Evolutionary conservation across 2,797 vertebrate species (phyloP).

Genomic region (Argya squamiceps): DNA sequence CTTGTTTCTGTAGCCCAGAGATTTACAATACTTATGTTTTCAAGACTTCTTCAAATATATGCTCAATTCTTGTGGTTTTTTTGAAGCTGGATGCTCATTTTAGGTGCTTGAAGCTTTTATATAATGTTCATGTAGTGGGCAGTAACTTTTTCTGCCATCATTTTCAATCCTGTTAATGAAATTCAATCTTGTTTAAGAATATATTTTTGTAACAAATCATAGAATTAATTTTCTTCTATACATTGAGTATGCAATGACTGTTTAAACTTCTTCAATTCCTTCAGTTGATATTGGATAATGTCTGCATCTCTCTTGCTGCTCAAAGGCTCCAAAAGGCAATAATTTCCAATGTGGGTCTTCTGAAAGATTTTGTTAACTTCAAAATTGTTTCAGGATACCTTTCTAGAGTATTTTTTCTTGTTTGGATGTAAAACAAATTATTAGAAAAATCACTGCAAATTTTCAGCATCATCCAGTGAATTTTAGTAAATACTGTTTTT

Average conservation of each 20-base stretch:
- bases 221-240: neutral
- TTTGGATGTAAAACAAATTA: neutral
- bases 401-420: neutral
- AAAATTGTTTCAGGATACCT: neutral
- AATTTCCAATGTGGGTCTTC: neutral
- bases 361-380: neutral
- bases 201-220: neutral
- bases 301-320: neutral
- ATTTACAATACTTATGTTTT: neutral
- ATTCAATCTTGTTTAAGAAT: neutral
- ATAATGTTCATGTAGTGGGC: neutral
- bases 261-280: neutral
- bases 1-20: neutral
- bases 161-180: neutral
- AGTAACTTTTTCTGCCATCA: neutral
- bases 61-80: neutral
- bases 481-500: slow-evolving; percentile 35
- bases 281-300: neutral
- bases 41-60: neutral
- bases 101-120: neutral
- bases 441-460: slow-evolving; percentile 34
- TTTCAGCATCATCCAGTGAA: neutral
- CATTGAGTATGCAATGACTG: neutral
- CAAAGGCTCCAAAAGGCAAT: neutral
- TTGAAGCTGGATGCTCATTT: neutral